phyloP scores from a whole-genome alignment of 2,113 vertebrate species.

The Engraulis encrasicolus region DNA sequence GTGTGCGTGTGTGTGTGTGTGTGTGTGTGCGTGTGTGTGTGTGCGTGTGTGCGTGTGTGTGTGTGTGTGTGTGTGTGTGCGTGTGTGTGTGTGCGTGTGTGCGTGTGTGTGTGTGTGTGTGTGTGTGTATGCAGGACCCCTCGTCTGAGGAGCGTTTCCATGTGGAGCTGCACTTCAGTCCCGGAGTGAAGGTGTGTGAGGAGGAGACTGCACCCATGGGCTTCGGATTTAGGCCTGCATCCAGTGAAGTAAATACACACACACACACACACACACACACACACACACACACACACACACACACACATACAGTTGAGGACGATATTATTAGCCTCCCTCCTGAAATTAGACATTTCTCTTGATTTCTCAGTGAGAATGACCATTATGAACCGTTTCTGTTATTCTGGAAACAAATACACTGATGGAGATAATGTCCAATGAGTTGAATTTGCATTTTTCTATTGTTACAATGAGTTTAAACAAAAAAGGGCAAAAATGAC shows the following conservation, averaged over 20 bases:
- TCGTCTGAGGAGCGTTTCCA: conserved; percentile 97
- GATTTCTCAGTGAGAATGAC: no score
- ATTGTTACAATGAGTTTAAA: no score
- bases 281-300: conserved; percentile 67
- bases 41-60: neutral
- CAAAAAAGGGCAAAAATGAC: no score
- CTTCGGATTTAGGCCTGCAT: conserved; percentile 93
- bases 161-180: conserved; percentile 97
- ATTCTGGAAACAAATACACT: no score
- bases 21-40: conserved; percentile 44
- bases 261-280: conserved; percentile 64
- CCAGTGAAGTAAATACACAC: conserved; percentile 82
- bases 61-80: neutral
- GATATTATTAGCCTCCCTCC: no score
- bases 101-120: neutral
- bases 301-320: no score
- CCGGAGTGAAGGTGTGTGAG: conserved; percentile 92
- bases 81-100: neutral
- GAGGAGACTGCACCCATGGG: conserved; percentile 90
- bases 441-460: no score
- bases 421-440: no score
- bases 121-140: conserved; percentile 76
- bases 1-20: no score
- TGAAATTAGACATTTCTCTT: no score
- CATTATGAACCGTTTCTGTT: no score